Evolutionary conservation across 1,140 invertebrate species (phyloP), one percentile per base, ranked within the genome.

Genomic region (Drosophila bipectinata): DNA sequence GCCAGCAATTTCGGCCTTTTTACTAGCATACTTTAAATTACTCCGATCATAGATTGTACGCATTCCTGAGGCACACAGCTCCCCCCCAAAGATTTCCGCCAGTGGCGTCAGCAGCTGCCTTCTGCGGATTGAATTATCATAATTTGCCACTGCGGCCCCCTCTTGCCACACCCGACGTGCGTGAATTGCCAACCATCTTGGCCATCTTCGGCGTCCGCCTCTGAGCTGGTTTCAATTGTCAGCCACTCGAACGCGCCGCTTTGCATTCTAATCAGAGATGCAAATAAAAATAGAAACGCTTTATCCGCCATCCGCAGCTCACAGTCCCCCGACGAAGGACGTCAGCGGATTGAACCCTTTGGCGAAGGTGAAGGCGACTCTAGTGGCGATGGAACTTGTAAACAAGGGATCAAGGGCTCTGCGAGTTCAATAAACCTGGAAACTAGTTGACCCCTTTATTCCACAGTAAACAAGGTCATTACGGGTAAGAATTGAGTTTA

Each of bases 51-150:
- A 51, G 52, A 63, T 52, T 32, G 49, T 56, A 34, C 37, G 30
- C 52, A 56, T 73, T 63, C 44, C 71, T 10, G 8, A 10, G 18
- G 9, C 14, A 15, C 44, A 12, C 26, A 41, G 4, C 9, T 26
- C 10, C 37, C n/a, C 4, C 15, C 26, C 1, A 45, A 59, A 39
- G 67, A 85, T 63, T 84, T 85, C 81, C 81, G 80, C 61, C 45
- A 37, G 55, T 72, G 54, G 45, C 71, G 71, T 71, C 58, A 63
- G 39, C 47, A 53, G 54, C 61, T 61, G 66, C 55, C 72, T 64
- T 60, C 52, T 77, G 51, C 41, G 62, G 41, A 69, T 63, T 69
- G 45, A 64, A 80, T 84, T 85, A 73, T 57, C 72, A 83, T 84
- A 83, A 79, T 79, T 79, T 41, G 49, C 54, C 60, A 72, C 34